Evolutionary conservation across 2,113 vertebrate species (phyloP).

Genomic region (Spilogale gracilis): DNA sequence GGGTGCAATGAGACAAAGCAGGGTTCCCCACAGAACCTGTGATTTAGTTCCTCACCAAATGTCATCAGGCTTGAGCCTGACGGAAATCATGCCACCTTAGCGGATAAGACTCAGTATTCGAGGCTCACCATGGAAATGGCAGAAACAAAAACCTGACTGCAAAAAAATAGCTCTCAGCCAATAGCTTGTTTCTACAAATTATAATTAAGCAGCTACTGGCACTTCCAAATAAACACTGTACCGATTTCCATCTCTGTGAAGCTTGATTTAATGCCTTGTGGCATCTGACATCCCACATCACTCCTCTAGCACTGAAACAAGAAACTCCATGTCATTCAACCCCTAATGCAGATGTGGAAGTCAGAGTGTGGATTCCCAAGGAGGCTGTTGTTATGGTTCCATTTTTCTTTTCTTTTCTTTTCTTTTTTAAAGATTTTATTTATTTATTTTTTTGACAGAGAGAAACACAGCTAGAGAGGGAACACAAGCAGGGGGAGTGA

Average conservation of each 20-base stretch:
- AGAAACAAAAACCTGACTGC: background rate
- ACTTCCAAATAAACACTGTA: slow-evolving; percentile 65
- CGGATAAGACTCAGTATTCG: background rate
- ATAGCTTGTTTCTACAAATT: slow-evolving; percentile 11
- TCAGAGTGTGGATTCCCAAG: background rate
- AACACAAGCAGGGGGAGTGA: no score
- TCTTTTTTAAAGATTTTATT: no score
- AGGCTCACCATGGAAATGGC: background rate
- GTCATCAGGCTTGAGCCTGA: background rate
- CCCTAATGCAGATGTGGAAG: background rate
- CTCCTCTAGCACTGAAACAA: background rate
- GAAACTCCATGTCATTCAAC: background rate
- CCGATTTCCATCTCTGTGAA: slow-evolving; percentile 68
- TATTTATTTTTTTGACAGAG: no score
- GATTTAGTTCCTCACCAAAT: background rate
- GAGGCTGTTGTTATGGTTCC: background rate
- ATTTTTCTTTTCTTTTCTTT: background rate
- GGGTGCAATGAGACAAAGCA: background rate
- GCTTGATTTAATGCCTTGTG: slow-evolving; percentile 55
- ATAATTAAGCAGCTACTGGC: slow-evolving; percentile 66
- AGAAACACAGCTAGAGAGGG: no score
- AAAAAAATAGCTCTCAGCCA: background rate
- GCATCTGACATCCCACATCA: slow-evolving; percentile 63
- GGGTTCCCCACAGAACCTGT: background rate
- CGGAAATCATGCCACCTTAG: background rate